Conservation (phyloP, 2,797 vertebrate genomes). For the Rhynchonycteris naso region DNA sequence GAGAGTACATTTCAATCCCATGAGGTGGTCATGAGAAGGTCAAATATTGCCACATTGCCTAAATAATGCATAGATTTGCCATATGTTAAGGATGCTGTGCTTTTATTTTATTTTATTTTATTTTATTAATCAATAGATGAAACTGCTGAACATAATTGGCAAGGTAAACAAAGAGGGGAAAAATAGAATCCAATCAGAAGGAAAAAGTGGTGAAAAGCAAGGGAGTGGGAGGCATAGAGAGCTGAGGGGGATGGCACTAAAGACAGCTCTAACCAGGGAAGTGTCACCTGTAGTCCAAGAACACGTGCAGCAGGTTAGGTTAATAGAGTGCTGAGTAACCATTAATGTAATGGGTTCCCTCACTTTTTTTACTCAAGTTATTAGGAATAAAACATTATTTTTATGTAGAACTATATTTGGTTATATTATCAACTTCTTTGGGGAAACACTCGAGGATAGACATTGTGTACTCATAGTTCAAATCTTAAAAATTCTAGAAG, state of each 20-base stretch:
- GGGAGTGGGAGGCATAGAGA: background rate
- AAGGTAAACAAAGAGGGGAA: constrained; percentile 3
- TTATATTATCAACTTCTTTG: background rate
- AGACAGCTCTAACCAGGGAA: background rate
- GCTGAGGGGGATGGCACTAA: too few species aligned
- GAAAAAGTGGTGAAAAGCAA: background rate
- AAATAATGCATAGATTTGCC: background rate
- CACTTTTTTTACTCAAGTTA: background rate
- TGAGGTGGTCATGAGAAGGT: background rate
- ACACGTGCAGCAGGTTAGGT: background rate
- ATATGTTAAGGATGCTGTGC: background rate
- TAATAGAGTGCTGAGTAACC: background rate
- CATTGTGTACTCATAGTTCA: background rate
- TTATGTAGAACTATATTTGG: background rate
- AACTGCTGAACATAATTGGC: background rate
- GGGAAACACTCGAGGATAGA: background rate
- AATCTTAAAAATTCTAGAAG: background rate
- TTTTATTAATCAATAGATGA: background rate
- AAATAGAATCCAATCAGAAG: background rate
- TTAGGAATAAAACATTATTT: background rate
- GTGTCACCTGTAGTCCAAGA: background rate
- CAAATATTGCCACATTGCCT: background rate
- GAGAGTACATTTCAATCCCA: background rate
- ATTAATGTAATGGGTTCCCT: background rate
- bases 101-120: too few species aligned